Conservation (phyloP, 2,888 invertebrate genomes). For the Platycheirus rosarum region DNA sequence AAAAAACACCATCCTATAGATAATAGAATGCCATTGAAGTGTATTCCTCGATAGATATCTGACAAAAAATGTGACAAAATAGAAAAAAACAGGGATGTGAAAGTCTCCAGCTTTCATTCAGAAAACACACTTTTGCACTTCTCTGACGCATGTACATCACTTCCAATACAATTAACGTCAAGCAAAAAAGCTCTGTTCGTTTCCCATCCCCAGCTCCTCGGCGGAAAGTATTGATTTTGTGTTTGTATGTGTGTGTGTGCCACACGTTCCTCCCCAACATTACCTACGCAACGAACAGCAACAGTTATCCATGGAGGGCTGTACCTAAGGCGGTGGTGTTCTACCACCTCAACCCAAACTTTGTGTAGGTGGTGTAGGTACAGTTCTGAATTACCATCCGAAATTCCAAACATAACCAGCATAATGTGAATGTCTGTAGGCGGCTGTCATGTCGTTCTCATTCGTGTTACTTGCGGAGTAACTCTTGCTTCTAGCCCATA, state of each 20-base stretch:
- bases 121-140: slow-evolving; percentile 3
- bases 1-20: slow-evolving; percentile 4
- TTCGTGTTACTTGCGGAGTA: neutral
- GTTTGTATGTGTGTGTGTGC: too few species aligned
- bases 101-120: slow-evolving; percentile 51
- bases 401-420: neutral
- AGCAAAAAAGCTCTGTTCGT: slow-evolving; percentile 17
- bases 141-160: slow-evolving; percentile 51
- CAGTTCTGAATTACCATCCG: slow-evolving; percentile 8
- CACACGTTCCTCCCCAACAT: too few species aligned
- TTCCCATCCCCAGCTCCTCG: neutral
- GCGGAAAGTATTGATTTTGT: slow-evolving; percentile 19
- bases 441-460: slow-evolving; percentile 6
- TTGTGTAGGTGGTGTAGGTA: neutral
- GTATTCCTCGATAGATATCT: slow-evolving; percentile 1
- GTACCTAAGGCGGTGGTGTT: too few species aligned
- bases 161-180: slow-evolving; percentile 10
- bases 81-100: neutral
- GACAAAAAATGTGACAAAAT: neutral
- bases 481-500: slow-evolving; percentile 10
- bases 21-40: slow-evolving; percentile 22
- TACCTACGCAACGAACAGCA: slow-evolving; percentile 13
- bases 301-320: slow-evolving; percentile 32
- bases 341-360: too few species aligned
- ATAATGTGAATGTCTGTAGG: slow-evolving; percentile 31